Evolutionary conservation across 2,797 vertebrate genomes (phyloP).

Genomic region (Trichosurus vulpecula): DNA sequence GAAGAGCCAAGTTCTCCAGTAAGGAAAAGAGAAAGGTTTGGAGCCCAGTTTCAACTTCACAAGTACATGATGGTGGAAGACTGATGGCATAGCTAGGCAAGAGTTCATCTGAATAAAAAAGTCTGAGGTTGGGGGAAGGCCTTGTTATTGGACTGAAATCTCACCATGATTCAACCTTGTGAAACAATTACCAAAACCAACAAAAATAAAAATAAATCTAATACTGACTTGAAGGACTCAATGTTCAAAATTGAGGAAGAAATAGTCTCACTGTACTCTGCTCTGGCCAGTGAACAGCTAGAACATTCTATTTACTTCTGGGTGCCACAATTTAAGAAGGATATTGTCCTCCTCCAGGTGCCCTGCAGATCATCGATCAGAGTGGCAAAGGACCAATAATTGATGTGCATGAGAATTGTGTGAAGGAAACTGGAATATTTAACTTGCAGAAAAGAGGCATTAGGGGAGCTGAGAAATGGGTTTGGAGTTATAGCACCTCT

Average conservation of each 20-base stretch:
- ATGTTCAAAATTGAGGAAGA: not conserved
- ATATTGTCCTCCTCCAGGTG: not conserved
- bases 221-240: not conserved
- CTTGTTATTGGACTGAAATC: not conserved
- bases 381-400: not conserved
- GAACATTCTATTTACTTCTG: not conserved
- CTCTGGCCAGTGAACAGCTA: not conserved
- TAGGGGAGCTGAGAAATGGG: not conserved
- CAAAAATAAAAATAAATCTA: not conserved
- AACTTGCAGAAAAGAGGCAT: not conserved
- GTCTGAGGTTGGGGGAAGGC: fast-evolving
- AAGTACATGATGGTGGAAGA: not conserved
- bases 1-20: not conserved
- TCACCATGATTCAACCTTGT: not conserved
- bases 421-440: not conserved
- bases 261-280: not conserved
- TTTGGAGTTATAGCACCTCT: not conserved
- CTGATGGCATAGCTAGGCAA: not conserved
- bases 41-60: not conserved
- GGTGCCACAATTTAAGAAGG: not conserved
- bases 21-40: not conserved
- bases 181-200: not conserved
- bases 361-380: not conserved
- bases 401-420: not conserved
- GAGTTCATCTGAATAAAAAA: not conserved